A percentile compares a stretch with the other conserved stretches of the same genome.
These are phyloP conservation scores for Phymastichus coffea DNA, from an alignment of 1,140 invertebrate species.

Conservation along the genomic window DNA sequence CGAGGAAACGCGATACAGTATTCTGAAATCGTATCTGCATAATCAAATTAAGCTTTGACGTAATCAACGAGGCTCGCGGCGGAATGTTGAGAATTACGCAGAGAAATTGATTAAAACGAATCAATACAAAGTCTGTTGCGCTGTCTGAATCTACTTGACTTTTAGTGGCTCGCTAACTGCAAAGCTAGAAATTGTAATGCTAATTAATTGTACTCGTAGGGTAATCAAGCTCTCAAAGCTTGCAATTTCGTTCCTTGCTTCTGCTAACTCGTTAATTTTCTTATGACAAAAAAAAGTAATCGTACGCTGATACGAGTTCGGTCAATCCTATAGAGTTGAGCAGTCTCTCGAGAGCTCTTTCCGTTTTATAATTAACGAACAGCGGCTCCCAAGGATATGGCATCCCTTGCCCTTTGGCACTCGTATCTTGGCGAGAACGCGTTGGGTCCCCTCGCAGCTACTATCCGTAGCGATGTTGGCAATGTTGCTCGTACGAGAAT, in stretches of 20 bases:
- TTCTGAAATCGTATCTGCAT: too few relatives aligned
- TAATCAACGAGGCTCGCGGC: too few relatives aligned
- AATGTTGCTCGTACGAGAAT: too few relatives aligned
- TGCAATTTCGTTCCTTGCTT: neutral
- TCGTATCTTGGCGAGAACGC: neutral
- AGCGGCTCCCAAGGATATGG: neutral
- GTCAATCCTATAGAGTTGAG: constrained; percentile 20
- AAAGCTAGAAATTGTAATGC: constrained; percentile 6
- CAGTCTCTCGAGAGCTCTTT: constrained; percentile 24
- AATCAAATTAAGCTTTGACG: too few relatives aligned
- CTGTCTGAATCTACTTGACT: too few relatives aligned
- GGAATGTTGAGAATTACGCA: too few relatives aligned
- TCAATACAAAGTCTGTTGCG: too few relatives aligned
- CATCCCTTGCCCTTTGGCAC: constrained; percentile 5
- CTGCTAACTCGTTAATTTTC: too few relatives aligned
- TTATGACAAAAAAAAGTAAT: neutral
- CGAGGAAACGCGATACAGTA: too few relatives aligned
- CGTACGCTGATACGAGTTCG: neutral
- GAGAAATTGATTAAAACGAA: too few relatives aligned
- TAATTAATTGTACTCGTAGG: neutral
- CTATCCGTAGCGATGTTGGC: too few relatives aligned
- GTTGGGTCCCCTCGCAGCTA: neutral
- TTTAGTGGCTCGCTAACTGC: too few relatives aligned
- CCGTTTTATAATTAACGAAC: constrained; percentile 31
- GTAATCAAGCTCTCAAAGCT: neutral